Evolutionary conservation across 1,140 invertebrate genomes (phyloP), one percentile per base, ranked within the genome.

Genomic region (Solenopsis fugax): DNA sequence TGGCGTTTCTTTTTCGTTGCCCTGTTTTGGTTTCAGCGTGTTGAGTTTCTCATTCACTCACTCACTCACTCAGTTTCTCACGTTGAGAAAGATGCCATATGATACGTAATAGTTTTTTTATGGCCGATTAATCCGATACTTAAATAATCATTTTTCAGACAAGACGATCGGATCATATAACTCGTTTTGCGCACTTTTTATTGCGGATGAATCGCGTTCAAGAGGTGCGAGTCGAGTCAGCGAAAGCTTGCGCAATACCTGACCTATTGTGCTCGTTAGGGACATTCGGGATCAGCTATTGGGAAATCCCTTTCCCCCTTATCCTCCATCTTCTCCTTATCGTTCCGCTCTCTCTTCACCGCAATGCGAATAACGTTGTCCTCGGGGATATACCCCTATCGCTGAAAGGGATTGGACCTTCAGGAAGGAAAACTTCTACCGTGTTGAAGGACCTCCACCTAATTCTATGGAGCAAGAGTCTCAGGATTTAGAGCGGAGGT

Each of bases 251-350:
- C 86, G 90, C 88, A 90, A 91, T 91, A 88, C 84, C 90, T 91
- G 90, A 91, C 90, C 91, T 91, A 91, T 91, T 91, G 91, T 91
- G 88, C 91, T 91, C 91, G 91, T 91, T 91, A 91, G 90, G 86
- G 86, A 88, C 86, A 88, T 90, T 90, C 64, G 89, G 89, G 89
- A 86, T 87, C 89, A 72, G 80, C 86, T 90, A 90, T 88, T 77
- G 88, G 89, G 67, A 78, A 54, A 65, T 34, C 58, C 67, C 65
- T 52, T 87, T 58, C 29, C 48, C 21, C 54, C 73, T 82, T 72
- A 90, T 87, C 85, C 77, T 65, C 85, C 67, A 89, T 86, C 87
- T 89, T 72, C 54, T 86, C 72, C 86, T 86, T 86, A 88, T 88
- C 90, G 81, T 84, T 64, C 71, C 34, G 34, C 71, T 78, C 62